Evolutionary conservation across 1,140 invertebrate genomes (phyloP).

Genomic region (Eufriesea mexicana): DNA sequence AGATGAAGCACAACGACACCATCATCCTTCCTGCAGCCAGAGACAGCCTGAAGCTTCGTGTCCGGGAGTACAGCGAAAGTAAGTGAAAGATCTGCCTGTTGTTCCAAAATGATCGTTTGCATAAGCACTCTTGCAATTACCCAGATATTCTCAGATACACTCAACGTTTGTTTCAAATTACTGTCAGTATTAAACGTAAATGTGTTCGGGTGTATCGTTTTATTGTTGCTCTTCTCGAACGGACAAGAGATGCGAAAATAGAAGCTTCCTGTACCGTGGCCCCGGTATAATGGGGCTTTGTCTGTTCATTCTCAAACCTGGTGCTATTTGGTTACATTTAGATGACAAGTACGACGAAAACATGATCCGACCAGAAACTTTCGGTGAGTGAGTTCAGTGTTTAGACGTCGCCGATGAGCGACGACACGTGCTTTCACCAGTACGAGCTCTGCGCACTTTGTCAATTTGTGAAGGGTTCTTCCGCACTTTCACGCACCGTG

Average conservation of each 20-base stretch:
- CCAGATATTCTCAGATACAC: conserved; percentile 26
- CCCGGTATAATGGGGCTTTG: background rate
- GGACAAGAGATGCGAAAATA: background rate
- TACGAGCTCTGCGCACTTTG: conserved; percentile 57
- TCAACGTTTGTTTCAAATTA: conserved; percentile 23
- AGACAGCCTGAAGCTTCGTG: conserved; percentile 86
- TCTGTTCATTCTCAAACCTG: conserved; percentile 60
- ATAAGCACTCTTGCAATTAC: conserved; percentile 44
- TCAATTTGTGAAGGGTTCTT: conserved; percentile 33
- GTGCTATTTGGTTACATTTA: conserved; percentile 72
- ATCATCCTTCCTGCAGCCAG: conserved; percentile 87
- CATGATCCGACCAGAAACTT: conserved; percentile 74
- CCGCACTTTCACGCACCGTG: conserved; percentile 46
- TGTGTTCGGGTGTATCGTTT: background rate
- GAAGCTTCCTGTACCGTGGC: background rate
- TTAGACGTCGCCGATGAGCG: conserved; percentile 65
- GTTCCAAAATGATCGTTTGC: background rate
- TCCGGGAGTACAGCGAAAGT: conserved; percentile 90
- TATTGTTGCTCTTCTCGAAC: conserved; percentile 5
- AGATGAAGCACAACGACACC: conserved; percentile 83
- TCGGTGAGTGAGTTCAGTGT: conserved; percentile 76
- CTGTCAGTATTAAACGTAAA: conserved; percentile 13
- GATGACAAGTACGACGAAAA: conserved; percentile 78
- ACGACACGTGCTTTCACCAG: conserved; percentile 70
- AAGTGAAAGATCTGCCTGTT: conserved; percentile 75